Percentiles rank a stretch among this genome's conserved stretches.
These are phyloP conservation scores for Mobula birostris DNA, from an alignment of 2,113 vertebrate genomes.

Conservation along the genomic window DNA sequence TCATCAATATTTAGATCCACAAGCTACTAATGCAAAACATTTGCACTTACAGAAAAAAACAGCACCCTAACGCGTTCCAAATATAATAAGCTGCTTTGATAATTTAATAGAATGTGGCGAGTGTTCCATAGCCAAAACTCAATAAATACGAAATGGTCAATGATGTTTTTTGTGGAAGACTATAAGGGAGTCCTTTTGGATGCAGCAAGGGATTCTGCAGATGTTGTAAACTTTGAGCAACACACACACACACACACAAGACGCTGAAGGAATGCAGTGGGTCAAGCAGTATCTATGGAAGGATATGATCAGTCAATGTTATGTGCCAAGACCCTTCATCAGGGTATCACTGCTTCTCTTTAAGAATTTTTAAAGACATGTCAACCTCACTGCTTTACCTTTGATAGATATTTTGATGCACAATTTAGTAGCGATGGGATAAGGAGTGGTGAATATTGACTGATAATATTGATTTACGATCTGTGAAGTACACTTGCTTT, in stretches of 20 bases:
- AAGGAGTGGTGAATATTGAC: background rate
- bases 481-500: background rate
- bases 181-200: background rate
- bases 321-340: too few relatives aligned
- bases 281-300: too few relatives aligned
- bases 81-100: background rate
- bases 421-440: background rate
- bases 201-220: too few relatives aligned
- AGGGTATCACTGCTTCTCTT: background rate
- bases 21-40: background rate
- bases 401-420: background rate
- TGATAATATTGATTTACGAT: background rate
- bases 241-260: too few relatives aligned
- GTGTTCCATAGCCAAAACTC: background rate
- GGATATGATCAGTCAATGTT: too few relatives aligned
- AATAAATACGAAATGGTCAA: background rate
- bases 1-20: background rate
- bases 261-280: too few relatives aligned
- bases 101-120: background rate
- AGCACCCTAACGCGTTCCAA: background rate
- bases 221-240: too few relatives aligned
- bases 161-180: background rate
- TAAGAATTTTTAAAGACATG: background rate
- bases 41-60: background rate
- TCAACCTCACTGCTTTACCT: background rate